Conservation (phyloP, 2,113 vertebrate genomes). For the Passerina amoena region DNA sequence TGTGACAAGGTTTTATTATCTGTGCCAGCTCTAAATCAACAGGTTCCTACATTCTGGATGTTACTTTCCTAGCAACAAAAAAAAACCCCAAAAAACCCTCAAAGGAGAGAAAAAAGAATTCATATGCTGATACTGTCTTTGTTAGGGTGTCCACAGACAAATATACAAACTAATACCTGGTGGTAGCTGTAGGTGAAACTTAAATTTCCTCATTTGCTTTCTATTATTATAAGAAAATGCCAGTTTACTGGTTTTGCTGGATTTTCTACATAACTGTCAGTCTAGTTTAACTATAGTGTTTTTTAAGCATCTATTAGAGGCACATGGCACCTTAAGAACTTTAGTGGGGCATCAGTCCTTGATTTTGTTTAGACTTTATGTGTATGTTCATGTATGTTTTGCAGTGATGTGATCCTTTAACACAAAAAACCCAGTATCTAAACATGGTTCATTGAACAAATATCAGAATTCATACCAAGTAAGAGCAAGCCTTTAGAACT, state of each 20-base stretch:
- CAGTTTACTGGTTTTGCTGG: neutral
- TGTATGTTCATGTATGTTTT: rapidly evolving
- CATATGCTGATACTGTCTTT: neutral
- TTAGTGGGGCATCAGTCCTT: neutral
- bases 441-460: neutral
- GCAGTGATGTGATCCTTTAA: neutral
- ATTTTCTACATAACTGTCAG: neutral
- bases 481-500: neutral
- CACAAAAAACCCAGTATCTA: neutral
- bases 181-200: neutral
- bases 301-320: neutral
- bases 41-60: neutral
- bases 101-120: neutral
- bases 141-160: neutral
- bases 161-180: neutral
- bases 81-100: neutral
- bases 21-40: neutral
- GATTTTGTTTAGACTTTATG: neutral
- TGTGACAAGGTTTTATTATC: neutral
- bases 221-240: neutral
- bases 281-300: neutral
- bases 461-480: neutral
- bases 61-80: neutral
- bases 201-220: neutral
- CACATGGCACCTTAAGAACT: neutral